Evolutionary conservation across 2,113 vertebrate species (phyloP).

Genomic region (Psilopsiagon aymara): DNA sequence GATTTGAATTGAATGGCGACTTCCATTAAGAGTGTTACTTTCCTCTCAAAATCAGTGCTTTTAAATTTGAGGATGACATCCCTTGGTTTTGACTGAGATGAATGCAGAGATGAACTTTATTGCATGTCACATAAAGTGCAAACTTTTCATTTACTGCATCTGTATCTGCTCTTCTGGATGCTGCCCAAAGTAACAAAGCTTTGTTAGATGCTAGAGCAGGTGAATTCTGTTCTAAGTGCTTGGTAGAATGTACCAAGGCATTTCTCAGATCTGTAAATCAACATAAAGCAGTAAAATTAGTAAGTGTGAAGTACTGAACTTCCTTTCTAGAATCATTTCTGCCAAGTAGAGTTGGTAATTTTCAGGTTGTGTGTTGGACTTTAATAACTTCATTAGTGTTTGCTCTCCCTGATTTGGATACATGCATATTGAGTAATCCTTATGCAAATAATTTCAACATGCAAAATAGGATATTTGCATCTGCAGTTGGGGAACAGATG

Average conservation of each 20-base stretch:
- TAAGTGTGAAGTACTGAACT: neutral
- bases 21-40: neutral
- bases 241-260: fast-evolving
- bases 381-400: neutral
- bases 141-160: neutral
- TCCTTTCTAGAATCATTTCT: neutral
- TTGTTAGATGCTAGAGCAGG: neutral
- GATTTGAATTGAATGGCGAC: neutral
- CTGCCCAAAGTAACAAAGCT: neutral
- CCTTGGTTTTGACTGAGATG: neutral
- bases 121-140: neutral
- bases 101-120: neutral
- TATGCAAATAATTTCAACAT: neutral
- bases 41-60: neutral
- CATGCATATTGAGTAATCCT: neutral
- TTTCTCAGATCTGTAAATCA: neutral
- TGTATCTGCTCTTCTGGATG: neutral
- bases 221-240: neutral
- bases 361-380: neutral
- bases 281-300: neutral
- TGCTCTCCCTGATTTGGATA: neutral
- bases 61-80: neutral
- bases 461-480: neutral
- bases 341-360: neutral
- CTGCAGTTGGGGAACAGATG: neutral